Base-by-base conservation (phyloP, 2,797 vertebrate genomes). In the Pterois miles region DNA sequence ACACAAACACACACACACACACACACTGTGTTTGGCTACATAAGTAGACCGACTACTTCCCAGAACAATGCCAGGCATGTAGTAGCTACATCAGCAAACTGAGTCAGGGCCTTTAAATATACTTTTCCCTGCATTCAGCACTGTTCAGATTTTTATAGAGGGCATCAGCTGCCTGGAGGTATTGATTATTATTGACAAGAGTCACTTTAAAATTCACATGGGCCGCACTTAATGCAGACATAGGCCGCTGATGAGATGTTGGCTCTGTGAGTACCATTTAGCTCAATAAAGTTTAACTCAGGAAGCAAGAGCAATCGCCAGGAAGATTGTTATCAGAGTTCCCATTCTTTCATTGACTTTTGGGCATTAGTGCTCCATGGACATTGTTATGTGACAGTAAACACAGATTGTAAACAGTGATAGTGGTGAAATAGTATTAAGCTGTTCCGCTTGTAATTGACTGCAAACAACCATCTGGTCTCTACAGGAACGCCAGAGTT, bases 401-500 rank as follows among this genome's bases (percentile, higher is more conserved):
- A 72, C 54, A 65, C 5, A 78, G 20, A 71, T 23, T 70, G 7
- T 33, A 57, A 71, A 54, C 27, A 48, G 5, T 50, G 20, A 71
- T 14, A 34, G n/a, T 8, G 8, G 3, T 76, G 8, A 68, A 65
- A 36, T 22, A 43, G 8, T 65, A 48, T 82, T 38, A 25, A 14
- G 46, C 33, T 71, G 8, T 50, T 68, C 43, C 25, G 31, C 29
- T 68, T 40, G 23, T 72, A 38, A 71, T 46, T 74, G 12, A 84
- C 33, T 60, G 8, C 29, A 6, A 75, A 50, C 16, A 4, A 10
- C 16, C 23, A 9, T 88, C 27, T 90, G 53, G 2, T 81, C 38
- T 70, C 25, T 71, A 76, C 90, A 96, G 95, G 95, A 85, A 96
- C 96, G 11, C 95, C 96, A 0, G 96, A 96, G 89, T 96, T 96